phyloP scores from a whole-genome alignment of 1,140 invertebrate species.

The Camponotus floridanus region DNA sequence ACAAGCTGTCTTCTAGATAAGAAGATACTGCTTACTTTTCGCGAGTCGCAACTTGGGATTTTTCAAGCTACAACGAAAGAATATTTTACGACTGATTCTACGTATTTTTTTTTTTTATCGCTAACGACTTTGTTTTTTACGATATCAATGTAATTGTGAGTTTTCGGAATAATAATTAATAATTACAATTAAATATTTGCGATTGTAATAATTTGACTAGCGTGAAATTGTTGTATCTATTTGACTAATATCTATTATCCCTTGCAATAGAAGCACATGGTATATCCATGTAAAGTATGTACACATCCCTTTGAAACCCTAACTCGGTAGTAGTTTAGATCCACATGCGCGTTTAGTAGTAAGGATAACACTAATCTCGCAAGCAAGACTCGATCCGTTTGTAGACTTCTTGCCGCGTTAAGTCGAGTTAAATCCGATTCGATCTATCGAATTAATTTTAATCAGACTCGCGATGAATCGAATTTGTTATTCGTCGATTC shows the following conservation, averaged over 20 bases:
- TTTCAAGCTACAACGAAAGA: not conserved
- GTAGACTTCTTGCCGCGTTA: conserved; percentile 15
- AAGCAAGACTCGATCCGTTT: conserved; percentile 22
- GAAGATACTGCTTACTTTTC: not conserved
- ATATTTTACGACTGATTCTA: not conserved
- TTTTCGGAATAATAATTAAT: not conserved
- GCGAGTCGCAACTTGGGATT: not conserved
- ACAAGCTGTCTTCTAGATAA: conserved; percentile 15
- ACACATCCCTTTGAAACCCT: conserved; percentile 1
- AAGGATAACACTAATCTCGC: conserved; percentile 33
- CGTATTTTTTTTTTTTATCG: not conserved
- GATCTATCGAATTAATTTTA: not conserved
- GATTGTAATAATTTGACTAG: not conserved
- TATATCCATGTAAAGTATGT: not conserved
- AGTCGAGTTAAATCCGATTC: conserved; percentile 30
- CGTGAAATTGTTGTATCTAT: not conserved
- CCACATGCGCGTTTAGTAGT: not conserved
- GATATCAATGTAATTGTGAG: not conserved
- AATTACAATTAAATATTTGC: not conserved
- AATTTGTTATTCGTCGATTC: not conserved
- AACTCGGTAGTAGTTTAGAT: conserved; percentile 24
- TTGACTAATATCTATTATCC: not conserved
- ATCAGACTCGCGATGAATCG: not conserved
- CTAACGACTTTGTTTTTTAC: too few species aligned
- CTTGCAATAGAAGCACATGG: conserved; percentile 1